phyloP scores from a whole-genome alignment of 2,113 vertebrate species.

The Rhynchomys soricoides region DNA sequence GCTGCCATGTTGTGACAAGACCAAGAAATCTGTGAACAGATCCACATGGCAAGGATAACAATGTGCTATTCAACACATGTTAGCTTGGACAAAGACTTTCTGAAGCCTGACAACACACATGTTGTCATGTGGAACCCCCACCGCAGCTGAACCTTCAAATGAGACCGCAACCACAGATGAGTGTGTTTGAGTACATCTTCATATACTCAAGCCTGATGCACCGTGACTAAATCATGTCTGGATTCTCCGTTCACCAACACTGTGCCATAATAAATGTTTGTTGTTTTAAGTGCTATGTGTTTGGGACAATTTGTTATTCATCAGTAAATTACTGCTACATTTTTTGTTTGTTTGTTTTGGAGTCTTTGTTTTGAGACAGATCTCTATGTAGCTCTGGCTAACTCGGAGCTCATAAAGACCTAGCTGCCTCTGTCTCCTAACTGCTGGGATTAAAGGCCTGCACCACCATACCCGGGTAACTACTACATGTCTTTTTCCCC shows the following conservation, averaged over 20 bases:
- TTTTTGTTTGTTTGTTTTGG: not conserved
- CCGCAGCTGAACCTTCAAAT: not conserved
- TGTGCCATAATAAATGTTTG: not conserved
- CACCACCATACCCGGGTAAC: not conserved
- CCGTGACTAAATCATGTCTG: not conserved
- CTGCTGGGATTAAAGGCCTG: not conserved
- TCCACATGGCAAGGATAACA: not conserved
- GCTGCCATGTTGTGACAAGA: not conserved
- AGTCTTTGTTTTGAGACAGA: not conserved
- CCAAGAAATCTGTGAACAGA: not conserved
- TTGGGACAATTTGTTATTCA: slow-evolving; percentile 34
- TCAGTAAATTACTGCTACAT: not conserved
- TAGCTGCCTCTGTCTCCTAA: not conserved
- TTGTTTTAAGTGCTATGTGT: slow-evolving; percentile 16
- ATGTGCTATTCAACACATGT: not conserved
- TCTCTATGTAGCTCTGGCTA: not conserved
- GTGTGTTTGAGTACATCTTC: not conserved
- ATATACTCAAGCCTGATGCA: not conserved
- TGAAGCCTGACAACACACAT: not conserved
- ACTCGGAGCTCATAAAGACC: not conserved
- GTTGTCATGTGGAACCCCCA: not conserved
- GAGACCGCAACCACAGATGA: not conserved
- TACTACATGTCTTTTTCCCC: not conserved
- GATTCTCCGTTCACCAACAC: not conserved
- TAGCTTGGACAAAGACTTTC: slow-evolving; percentile 22